These are phyloP conservation scores for Lochmaea capreae DNA, from an alignment of 2,888 invertebrate species.

Conservation along the genomic window DNA sequence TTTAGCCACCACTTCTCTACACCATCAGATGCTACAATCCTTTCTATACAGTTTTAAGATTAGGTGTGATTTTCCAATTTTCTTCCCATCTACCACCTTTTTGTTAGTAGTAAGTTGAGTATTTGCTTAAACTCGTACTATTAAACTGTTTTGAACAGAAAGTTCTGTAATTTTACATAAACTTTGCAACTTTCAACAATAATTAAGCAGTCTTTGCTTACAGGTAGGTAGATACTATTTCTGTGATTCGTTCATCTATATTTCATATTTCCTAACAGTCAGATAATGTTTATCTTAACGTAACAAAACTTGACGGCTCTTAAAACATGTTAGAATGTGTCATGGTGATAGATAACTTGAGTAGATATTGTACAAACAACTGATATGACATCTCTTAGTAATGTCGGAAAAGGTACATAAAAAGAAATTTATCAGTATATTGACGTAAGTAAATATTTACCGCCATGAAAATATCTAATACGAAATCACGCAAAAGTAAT, in stretches of 20 bases:
- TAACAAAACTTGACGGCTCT: not conserved
- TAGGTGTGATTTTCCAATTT: too few relatives aligned
- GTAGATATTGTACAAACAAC: conserved; percentile 13
- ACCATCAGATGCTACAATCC: too few relatives aligned
- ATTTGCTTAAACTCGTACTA: too few relatives aligned
- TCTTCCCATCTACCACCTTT: too few relatives aligned
- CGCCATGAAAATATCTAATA: conserved; percentile 36
- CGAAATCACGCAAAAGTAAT: conserved; percentile 36
- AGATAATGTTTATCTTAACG: not conserved
- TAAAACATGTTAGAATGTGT: conserved; percentile 17
- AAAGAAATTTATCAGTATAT: conserved; percentile 32
- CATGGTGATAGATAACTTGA: conserved; percentile 19
- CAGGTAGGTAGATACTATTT: too few relatives aligned
- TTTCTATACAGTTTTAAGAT: too few relatives aligned
- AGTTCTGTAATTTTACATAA: too few relatives aligned
- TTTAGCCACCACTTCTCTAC: too few relatives aligned
- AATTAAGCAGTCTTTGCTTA: too few relatives aligned
- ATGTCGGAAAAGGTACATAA: conserved; percentile 20
- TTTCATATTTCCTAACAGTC: not conserved
- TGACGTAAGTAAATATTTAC: conserved; percentile 34
- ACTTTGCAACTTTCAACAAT: too few relatives aligned
- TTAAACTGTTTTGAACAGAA: too few relatives aligned
- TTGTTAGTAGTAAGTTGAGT: too few relatives aligned
- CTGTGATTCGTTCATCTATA: not conserved
- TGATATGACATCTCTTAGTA: conserved; percentile 18